phyloP scores from a whole-genome alignment of 2,113 vertebrate species.

The Geococcyx californianus region DNA sequence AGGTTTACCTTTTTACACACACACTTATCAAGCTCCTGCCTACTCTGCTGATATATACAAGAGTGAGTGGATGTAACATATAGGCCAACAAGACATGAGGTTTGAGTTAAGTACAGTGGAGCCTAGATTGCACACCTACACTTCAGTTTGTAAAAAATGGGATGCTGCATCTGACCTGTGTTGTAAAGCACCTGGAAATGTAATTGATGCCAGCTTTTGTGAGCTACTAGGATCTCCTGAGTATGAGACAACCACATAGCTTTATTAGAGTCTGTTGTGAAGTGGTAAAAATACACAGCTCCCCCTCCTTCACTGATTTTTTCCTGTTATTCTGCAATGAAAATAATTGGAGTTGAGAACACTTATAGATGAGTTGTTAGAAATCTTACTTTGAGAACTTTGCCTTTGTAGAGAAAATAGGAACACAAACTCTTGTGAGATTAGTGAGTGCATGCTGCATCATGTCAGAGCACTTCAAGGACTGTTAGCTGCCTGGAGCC shows the following conservation, averaged over 20 bases:
- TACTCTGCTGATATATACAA: background rate
- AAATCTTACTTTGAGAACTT: background rate
- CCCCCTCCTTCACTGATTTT: background rate
- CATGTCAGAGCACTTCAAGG: rapidly evolving
- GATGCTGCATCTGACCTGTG: background rate
- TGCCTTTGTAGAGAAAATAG: background rate
- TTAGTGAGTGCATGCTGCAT: background rate
- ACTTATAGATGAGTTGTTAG: background rate
- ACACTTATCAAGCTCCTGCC: background rate
- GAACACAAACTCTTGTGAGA: background rate
- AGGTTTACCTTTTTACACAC: background rate
- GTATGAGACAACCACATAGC: background rate
- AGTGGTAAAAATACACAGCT: background rate
- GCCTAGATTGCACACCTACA: background rate
- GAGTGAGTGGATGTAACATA: background rate
- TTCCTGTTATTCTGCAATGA: background rate
- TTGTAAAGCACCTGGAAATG: background rate
- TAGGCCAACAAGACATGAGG: background rate
- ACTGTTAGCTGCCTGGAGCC: background rate
- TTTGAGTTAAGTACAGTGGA: background rate
- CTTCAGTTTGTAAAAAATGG: background rate
- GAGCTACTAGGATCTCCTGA: background rate
- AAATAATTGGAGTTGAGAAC: background rate
- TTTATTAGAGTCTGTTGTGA: background rate
- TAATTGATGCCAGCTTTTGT: background rate